These are phyloP conservation scores for Steatocranus sp. DNA, from an alignment of 2,797 vertebrate species.

Conservation along the genomic window DNA sequence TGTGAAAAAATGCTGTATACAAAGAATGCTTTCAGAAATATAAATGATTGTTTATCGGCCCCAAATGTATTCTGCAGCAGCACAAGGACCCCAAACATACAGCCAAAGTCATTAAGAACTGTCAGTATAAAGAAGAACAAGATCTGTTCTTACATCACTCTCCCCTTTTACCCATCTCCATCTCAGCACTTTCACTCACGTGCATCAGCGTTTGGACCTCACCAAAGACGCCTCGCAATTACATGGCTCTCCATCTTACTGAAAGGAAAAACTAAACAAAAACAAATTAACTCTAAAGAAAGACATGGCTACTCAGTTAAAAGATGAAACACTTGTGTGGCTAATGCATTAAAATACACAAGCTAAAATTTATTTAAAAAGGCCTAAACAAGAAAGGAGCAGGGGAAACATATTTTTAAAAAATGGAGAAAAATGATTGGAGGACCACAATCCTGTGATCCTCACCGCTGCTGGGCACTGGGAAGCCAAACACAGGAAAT, in stretches of 20 bases:
- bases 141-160: background rate
- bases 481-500: background rate
- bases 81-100: background rate
- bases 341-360: background rate
- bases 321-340: background rate
- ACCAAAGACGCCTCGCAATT: background rate
- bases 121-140: background rate
- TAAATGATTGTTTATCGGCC: background rate
- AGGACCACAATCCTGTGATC: background rate
- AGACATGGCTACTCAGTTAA: background rate
- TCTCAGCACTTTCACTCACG: background rate
- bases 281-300: background rate
- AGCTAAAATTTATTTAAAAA: background rate
- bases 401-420: fast-evolving
- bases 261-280: background rate
- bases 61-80: background rate
- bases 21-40: background rate
- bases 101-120: background rate
- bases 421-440: background rate
- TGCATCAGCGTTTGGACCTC: background rate
- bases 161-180: background rate
- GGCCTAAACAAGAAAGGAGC: background rate
- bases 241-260: background rate
- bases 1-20: background rate
- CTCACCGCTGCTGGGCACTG: background rate